A percentile compares a stretch with the other conserved stretches of the same genome.
phyloP scores from a whole-genome alignment of 2,888 invertebrate species.

The Drosophila cracens region DNA sequence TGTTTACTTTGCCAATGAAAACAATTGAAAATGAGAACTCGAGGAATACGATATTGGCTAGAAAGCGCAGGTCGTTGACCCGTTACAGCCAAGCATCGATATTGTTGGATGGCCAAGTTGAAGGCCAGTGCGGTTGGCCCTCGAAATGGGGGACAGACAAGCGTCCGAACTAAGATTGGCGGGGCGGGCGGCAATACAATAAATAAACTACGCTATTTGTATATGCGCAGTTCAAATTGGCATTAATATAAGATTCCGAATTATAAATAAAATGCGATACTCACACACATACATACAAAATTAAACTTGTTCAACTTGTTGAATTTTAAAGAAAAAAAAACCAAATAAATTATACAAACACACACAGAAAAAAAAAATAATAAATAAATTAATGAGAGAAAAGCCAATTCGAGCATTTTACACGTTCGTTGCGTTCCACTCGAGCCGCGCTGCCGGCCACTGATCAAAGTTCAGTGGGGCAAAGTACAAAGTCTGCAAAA shows the following conservation, averaged over 20 bases:
- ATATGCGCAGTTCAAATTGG: conserved; percentile 57
- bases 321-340: conserved; percentile 38
- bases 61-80: not conserved
- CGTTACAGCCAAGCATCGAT: not conserved
- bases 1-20: not conserved
- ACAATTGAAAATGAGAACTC: not conserved
- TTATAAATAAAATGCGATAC: conserved; percentile 57
- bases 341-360: conserved; percentile 41
- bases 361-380: conserved; percentile 4
- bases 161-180: not conserved
- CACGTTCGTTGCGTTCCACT: conserved; percentile 43
- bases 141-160: not conserved
- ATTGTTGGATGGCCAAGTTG: conserved; percentile 35
- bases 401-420: conserved; percentile 56
- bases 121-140: conserved; percentile 30
- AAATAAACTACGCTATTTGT: conserved; percentile 7
- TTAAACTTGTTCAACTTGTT: conserved; percentile 37
- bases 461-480: conserved; percentile 81
- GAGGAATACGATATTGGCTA: not conserved
- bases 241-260: conserved; percentile 50
- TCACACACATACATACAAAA: conserved; percentile 23
- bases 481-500: conserved; percentile 81
- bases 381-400: conserved; percentile 12
- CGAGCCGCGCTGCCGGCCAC: conserved; percentile 37
- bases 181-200: not conserved